These are phyloP conservation scores for Lagodon rhomboides DNA, from an alignment of 2,797 vertebrate genomes.

Conservation along the genomic window DNA sequence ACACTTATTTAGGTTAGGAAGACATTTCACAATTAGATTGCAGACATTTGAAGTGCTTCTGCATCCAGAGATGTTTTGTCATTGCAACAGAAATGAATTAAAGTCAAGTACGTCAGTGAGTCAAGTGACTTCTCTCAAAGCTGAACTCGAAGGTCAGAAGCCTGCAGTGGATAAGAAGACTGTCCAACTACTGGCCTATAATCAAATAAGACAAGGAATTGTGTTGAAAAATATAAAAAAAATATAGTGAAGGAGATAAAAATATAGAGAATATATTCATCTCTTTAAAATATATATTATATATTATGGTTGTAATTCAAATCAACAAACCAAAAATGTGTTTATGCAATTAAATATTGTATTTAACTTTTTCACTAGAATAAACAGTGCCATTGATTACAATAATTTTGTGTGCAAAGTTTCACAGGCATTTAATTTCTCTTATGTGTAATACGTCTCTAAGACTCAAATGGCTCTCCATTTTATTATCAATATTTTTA, in stretches of 20 bases:
- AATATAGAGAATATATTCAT: background rate
- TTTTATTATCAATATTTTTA: constrained; percentile 65
- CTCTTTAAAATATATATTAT: background rate
- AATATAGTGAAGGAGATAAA: background rate
- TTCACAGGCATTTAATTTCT: constrained; percentile 33
- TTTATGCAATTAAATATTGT: background rate
- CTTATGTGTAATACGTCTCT: constrained; percentile 14
- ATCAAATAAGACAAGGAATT: background rate
- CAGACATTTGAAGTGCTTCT: background rate
- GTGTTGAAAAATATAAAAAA: background rate
- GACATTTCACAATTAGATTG: constrained; percentile 10
- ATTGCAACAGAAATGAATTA: background rate
- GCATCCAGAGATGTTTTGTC: background rate
- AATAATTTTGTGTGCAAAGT: background rate
- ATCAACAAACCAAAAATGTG: background rate
- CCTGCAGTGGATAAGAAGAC: background rate
- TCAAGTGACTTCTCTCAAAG: background rate
- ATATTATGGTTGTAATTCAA: background rate
- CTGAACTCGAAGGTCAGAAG: background rate
- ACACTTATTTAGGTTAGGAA: background rate
- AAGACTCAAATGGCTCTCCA: constrained; percentile 16
- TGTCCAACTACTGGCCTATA: background rate
- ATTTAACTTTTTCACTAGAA: background rate
- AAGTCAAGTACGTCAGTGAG: background rate
- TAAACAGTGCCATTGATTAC: background rate